Percentiles rank a stretch among this genome's conserved stretches.
phyloP scores from a whole-genome alignment of 2,888 invertebrate genomes.

The Diogma glabrata region DNA sequence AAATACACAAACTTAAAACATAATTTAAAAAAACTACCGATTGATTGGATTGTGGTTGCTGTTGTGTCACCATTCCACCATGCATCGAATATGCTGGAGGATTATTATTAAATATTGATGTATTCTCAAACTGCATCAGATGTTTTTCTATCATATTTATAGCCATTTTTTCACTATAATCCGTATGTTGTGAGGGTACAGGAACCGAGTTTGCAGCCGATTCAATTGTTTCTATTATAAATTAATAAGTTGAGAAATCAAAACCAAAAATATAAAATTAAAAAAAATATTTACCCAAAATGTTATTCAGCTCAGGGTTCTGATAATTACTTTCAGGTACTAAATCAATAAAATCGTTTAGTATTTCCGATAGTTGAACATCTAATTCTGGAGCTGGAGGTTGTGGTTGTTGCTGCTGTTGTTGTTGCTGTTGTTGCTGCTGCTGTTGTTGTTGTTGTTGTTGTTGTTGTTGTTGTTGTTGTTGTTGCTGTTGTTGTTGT shows the following conservation, averaged over 20 bases:
- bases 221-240: conserved; percentile 26
- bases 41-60: conserved; percentile 24
- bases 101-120: conserved; percentile 25
- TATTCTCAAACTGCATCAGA: conserved; percentile 74
- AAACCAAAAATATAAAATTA: neutral
- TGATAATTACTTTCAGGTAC: conserved; percentile 44
- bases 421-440: conserved; percentile 14
- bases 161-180: conserved; percentile 58
- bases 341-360: conserved; percentile 76
- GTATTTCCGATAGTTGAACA: conserved; percentile 65
- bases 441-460: conserved; percentile 29
- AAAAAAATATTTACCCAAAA: conserved; percentile 5
- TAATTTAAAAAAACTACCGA: conserved; percentile 7
- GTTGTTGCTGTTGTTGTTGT: conserved; percentile 3
- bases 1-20: neutral
- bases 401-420: conserved; percentile 25
- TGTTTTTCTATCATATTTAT: conserved; percentile 85
- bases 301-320: conserved; percentile 8
- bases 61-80: conserved; percentile 20
- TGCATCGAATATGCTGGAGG: conserved; percentile 20
- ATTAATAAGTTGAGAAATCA: neutral
- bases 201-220: conserved; percentile 25
- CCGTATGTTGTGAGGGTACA: conserved; percentile 23
- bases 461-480: conserved; percentile 29
- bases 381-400: conserved; percentile 39